Base-by-base conservation (phyloP, 2,888 invertebrate genomes). In the Smittia aterrima region DNA sequence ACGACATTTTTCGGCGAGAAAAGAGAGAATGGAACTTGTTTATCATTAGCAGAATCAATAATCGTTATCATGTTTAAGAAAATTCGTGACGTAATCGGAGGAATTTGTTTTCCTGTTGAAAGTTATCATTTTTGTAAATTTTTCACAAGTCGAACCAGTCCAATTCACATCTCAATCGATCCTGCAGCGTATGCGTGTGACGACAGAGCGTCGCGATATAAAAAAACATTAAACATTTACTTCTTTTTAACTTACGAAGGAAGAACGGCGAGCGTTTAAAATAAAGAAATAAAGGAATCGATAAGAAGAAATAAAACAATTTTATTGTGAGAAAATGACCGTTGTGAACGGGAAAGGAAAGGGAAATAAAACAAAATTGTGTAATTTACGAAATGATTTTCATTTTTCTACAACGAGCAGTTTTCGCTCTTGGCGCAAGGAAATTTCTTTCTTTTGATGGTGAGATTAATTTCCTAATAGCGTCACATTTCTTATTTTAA, bases 381-480 rank as follows among this genome's bases (percentile, higher is more conserved):
- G 47, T 47, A 47, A 47, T 47, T 47, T 47, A 47, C n/a, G 47
- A 47, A 47, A 47, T 47, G 47, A 47, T 47, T 47, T 47, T 47
- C 47, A 47, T 47, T 47, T 47, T 47, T 47, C 47, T 6, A 47
- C 47, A n/a, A 11, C 16, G 3, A 47, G 3, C n/a, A 2, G 4
- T 47, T 47, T 11, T 2, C 16, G 47, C 16, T 13, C 47, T 47
- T n/a, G 4, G 47, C 3, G 16, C 16, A 47, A 3, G 32, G 32
- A 32, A 32, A 32, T 47, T 47, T 47, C n/a, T 47, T 47, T n/a
- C 16, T 16, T 47, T 6, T n/a, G 47, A 47, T 47, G 11, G 16
- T 11, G 16, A 47, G 47, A 47, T 47, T 47, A 47, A 47, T 47
- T 47, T n/a, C 4, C 47, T 58, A 58, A 7, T n/a, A 58, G n/a